Percentiles rank a stretch among this genome's conserved stretches.
Conservation (phyloP, 2,113 vertebrate species). For the Tragelaphus strepsiceros region DNA sequence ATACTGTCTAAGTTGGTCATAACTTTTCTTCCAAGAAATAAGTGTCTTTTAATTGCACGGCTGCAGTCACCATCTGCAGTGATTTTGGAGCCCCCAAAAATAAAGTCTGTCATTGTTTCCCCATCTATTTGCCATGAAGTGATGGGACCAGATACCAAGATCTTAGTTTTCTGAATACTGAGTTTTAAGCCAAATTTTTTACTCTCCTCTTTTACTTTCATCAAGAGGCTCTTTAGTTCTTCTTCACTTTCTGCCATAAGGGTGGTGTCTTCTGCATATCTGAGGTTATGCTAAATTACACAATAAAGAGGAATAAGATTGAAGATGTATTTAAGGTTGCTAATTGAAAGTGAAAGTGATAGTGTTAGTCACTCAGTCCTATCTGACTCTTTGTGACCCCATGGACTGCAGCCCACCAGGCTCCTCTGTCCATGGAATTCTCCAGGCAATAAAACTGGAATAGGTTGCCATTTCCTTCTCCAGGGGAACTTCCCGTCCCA, state of each 20-base stretch:
- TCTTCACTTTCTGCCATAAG: neutral
- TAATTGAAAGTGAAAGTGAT: neutral
- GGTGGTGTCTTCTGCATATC: neutral
- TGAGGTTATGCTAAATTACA: neutral
- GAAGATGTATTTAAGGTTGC: neutral
- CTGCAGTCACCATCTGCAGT: neutral
- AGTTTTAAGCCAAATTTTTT: neutral
- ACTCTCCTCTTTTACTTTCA: neutral
- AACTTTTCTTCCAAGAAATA: neutral
- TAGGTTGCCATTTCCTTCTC: neutral
- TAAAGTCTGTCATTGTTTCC: neutral
- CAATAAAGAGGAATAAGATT: neutral
- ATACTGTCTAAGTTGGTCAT: neutral
- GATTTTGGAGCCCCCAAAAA: neutral
- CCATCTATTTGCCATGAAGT: neutral
- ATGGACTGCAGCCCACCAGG: neutral
- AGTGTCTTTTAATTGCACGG: neutral
- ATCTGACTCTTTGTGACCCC: neutral
- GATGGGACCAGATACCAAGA: neutral
- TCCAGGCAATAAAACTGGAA: neutral
- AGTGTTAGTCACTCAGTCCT: neutral
- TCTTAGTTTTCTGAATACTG: neutral
- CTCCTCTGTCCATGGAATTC: neutral
- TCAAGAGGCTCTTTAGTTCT: neutral
- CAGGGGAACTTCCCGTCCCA: fast-evolving